Evolutionary conservation across 2,888 invertebrate species (phyloP), one percentile per base, ranked within the genome.

Genomic region (Parnassius glacialis): DNA sequence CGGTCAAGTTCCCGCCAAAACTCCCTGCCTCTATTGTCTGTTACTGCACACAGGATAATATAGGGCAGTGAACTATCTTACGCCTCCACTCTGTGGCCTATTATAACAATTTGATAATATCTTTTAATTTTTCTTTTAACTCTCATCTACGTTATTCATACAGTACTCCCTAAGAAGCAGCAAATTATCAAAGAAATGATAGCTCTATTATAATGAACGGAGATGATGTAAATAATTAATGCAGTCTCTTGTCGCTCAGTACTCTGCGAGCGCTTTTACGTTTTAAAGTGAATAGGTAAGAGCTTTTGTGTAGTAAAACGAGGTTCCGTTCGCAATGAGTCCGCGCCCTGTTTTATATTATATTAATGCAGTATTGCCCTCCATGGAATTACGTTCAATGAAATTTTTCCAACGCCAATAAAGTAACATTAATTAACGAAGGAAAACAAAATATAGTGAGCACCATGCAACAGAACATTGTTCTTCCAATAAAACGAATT

Each of bases 241-340:
- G 59, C 45, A 11, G 55, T 65, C 71, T 75, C 70, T 69, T 44
- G 59, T 1, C 7, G 1, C 20, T 16, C 42, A 42, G n/a, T 78
- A 66, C 71, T 74, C 81, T 82, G 70, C 66, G 64, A 41, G 68
- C 66, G 73, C 81, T 84, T 84, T 83, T 79, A 81, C 81, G 76
- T 84, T 83, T 81, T 84, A 84, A 85, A 85, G 84, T 81, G 83
- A 84, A 82, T 83, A 83, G 83, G 83, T 79, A 74, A 71, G 69
- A 69, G 74, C 76, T 76, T 85, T 83, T 82, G 83, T 84, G 79
- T 77, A 74, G 74, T 78, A 74, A 76, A 82, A 79, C 82, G 80
- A 74, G 78, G 74, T 79, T 76, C 71, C 76, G 69, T 75, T 78
- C 78, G 75, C 78, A 78, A 80, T 79, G 78, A 78, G 76, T 75